phyloP scores from a whole-genome alignment of 2,888 invertebrate genomes.

The Drosophila hamatofila region DNA sequence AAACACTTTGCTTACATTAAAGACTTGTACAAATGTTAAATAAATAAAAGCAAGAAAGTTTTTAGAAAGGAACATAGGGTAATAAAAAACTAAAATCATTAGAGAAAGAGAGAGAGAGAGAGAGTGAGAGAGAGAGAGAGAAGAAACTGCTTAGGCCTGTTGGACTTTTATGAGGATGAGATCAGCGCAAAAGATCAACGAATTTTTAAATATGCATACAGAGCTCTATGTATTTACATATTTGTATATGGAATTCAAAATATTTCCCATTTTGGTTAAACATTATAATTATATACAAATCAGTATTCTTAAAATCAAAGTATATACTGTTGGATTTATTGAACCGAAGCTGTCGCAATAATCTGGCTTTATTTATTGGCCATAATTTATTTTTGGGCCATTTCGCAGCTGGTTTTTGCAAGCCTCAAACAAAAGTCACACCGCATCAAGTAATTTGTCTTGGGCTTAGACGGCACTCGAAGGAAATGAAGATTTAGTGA shows the following conservation, averaged over 20 bases:
- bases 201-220: background rate
- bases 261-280: background rate
- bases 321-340: too few species aligned
- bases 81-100: too few species aligned
- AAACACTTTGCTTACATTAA: background rate
- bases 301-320: background rate
- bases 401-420: slow-evolving; percentile 20
- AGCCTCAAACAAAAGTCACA: slow-evolving; percentile 11
- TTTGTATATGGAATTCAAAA: background rate
- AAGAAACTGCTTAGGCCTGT: background rate
- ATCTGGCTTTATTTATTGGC: background rate
- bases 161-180: background rate
- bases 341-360: background rate
- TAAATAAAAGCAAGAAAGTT: too few species aligned
- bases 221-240: background rate
- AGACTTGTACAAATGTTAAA: too few species aligned
- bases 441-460: slow-evolving; percentile 39
- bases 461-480: slow-evolving; percentile 30
- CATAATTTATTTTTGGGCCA: slow-evolving; percentile 10
- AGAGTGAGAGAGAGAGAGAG: background rate
- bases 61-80: too few species aligned
- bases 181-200: slow-evolving; percentile 7
- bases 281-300: background rate
- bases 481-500: slow-evolving; percentile 29
- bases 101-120: background rate